phyloP scores from a whole-genome alignment of 2,113 vertebrate genomes.

The Lampris megalopsis region DNA sequence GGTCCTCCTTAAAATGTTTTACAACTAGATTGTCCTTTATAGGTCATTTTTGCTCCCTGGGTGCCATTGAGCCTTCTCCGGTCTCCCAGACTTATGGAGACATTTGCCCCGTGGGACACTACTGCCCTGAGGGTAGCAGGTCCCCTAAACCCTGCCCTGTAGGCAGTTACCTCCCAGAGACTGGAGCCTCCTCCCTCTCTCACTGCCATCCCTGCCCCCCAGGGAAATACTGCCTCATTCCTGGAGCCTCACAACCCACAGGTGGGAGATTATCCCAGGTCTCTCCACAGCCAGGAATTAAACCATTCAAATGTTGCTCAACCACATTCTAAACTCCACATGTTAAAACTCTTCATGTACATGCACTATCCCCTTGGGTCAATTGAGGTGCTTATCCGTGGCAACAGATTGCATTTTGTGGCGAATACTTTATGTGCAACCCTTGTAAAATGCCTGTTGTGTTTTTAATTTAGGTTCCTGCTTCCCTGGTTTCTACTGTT shows the following conservation, averaged over 20 bases:
- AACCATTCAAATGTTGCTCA: not conserved
- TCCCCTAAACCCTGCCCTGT: slow-evolving; percentile 86
- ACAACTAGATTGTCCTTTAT: slow-evolving; percentile 18
- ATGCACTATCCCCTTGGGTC: not conserved
- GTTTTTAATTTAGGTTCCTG: slow-evolving; percentile 75
- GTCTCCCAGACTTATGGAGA: slow-evolving; percentile 83
- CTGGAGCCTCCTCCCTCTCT: slow-evolving; percentile 77
- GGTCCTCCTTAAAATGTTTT: not conserved
- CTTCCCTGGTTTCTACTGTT: slow-evolving; percentile 82
- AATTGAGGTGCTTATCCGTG: not conserved
- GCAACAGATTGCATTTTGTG: not conserved
- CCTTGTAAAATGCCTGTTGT: slow-evolving; percentile 26
- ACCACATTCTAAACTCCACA: not conserved
- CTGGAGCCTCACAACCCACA: slow-evolving; percentile 74
- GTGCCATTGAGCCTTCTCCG: slow-evolving; percentile 75
- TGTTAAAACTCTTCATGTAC: not conserved
- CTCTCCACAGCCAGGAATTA: slow-evolving; percentile 1
- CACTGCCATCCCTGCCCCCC: slow-evolving; percentile 87
- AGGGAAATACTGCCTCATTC: slow-evolving; percentile 83
- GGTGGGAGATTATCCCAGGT: slow-evolving; percentile 59
- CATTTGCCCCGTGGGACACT: slow-evolving; percentile 89
- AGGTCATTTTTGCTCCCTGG: slow-evolving; percentile 83
- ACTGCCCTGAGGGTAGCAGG: slow-evolving; percentile 85
- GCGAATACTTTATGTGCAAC: not conserved
- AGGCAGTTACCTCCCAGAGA: slow-evolving; percentile 83